Conservation (phyloP, 2,113 vertebrate species). For the Lucifuga dentata region DNA sequence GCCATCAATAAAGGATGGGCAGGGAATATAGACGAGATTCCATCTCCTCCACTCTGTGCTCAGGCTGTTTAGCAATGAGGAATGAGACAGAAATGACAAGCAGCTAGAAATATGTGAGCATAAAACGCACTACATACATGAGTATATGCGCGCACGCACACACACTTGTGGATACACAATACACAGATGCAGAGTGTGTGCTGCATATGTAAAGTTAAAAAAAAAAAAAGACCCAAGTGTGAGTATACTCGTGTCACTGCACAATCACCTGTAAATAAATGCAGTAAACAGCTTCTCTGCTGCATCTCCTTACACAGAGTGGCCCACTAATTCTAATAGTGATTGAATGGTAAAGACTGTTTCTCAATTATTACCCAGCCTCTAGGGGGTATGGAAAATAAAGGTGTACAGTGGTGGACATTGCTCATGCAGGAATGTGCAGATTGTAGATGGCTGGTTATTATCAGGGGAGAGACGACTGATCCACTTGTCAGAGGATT, state of each 20-base stretch:
- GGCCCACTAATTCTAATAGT: conserved; percentile 82
- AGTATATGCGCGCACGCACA: background rate
- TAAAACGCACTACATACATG: conserved; percentile 6
- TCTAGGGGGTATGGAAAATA: conserved; percentile 37
- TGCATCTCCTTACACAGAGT: conserved; percentile 76
- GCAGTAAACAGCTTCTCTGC: conserved; percentile 82
- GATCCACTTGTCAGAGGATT: conserved; percentile 73
- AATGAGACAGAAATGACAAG: conserved; percentile 53
- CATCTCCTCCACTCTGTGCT: conserved; percentile 51
- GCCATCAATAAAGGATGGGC: conserved; percentile 85
- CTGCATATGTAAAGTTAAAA: background rate
- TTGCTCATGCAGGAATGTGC: conserved; percentile 33
- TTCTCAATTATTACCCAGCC: conserved; percentile 78
- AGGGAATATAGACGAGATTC: conserved; percentile 78
- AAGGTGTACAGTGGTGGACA: conserved; percentile 38
- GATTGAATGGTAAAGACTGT: conserved; percentile 82
- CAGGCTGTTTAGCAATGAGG: conserved; percentile 58
- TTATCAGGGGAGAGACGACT: conserved; percentile 71
- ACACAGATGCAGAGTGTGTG: conserved; percentile 10
- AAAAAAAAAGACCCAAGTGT: background rate
- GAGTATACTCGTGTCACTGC: background rate
- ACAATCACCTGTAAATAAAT: background rate
- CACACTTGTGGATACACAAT: conserved; percentile 24
- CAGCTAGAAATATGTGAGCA: conserved; percentile 28
- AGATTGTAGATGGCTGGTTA: conserved; percentile 60